Conservation (phyloP, 1,140 invertebrate species). For the Neotoxoptera formosana region DNA sequence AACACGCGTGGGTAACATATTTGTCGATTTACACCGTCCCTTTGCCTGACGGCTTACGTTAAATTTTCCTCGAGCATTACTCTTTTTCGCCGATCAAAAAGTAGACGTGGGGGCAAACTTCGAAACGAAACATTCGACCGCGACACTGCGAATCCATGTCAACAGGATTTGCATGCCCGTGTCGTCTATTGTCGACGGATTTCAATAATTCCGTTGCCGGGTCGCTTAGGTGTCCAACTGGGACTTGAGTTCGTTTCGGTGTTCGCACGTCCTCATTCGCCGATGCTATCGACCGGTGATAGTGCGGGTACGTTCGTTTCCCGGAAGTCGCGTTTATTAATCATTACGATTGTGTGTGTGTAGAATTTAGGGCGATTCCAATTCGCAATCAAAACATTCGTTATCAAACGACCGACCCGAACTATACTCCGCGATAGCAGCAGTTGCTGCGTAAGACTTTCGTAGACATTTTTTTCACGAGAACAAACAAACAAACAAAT, state of each 20-base stretch:
- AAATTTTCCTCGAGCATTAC: not conserved
- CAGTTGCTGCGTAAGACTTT: not conserved
- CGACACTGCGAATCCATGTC: not conserved
- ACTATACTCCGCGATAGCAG: not conserved
- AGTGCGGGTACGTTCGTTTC: not conserved
- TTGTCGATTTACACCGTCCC: not conserved
- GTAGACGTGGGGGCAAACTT: not conserved
- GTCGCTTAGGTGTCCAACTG: not conserved
- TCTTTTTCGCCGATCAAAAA: too few species aligned
- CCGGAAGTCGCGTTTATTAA: conserved; percentile 33
- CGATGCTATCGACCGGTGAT: not conserved
- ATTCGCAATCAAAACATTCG: conserved; percentile 20
- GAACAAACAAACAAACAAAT: not conserved
- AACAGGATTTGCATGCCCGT: not conserved
- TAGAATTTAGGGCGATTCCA: not conserved
- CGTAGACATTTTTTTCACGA: not conserved
- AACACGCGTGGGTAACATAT: not conserved
- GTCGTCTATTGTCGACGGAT: not conserved
- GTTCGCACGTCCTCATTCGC: not conserved
- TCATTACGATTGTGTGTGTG: not conserved
- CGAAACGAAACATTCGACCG: not conserved
- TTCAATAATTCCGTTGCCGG: not conserved
- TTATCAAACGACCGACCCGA: not conserved
- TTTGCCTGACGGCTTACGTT: not conserved
- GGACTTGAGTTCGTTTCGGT: not conserved